phyloP scores from a whole-genome alignment of 2,797 vertebrate genomes.

The Bradypodion ventrale region DNA sequence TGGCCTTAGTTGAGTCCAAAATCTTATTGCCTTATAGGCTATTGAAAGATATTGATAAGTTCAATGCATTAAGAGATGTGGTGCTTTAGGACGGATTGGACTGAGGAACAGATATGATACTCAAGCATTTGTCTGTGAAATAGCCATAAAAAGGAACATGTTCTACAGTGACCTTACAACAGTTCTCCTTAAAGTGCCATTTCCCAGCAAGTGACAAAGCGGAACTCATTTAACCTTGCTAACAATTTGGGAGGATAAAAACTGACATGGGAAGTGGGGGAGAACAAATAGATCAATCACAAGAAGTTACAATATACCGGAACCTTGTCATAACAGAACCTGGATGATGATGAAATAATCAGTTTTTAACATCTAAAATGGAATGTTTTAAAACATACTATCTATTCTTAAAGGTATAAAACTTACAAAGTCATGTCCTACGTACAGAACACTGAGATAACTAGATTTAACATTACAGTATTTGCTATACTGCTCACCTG shows the following conservation, averaged over 20 bases:
- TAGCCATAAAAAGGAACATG: neutral
- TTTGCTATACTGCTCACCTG: neutral
- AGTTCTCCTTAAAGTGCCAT: neutral
- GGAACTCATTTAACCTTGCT: neutral
- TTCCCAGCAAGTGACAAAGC: neutral
- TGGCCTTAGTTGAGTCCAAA: neutral
- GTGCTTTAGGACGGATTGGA: neutral
- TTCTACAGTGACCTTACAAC: neutral
- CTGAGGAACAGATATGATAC: neutral
- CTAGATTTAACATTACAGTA: neutral
- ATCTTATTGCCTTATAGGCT: neutral
- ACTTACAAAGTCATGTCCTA: neutral
- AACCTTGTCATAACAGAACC: neutral
- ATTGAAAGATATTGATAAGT: too few species aligned
- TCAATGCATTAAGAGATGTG: neutral
- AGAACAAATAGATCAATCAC: neutral
- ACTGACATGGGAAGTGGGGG: neutral
- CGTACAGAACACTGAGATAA: neutral
- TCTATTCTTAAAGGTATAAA: neutral
- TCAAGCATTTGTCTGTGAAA: neutral
- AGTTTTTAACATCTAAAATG: neutral
- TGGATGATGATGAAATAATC: neutral
- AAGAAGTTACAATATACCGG: neutral
- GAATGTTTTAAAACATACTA: neutral
- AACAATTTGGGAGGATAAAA: constrained; percentile 1